A percentile compares a stretch with the other conserved stretches of the same genome.
phyloP scores from a whole-genome alignment of 1,140 invertebrate genomes.

The Meloidogyne exigua region DNA sequence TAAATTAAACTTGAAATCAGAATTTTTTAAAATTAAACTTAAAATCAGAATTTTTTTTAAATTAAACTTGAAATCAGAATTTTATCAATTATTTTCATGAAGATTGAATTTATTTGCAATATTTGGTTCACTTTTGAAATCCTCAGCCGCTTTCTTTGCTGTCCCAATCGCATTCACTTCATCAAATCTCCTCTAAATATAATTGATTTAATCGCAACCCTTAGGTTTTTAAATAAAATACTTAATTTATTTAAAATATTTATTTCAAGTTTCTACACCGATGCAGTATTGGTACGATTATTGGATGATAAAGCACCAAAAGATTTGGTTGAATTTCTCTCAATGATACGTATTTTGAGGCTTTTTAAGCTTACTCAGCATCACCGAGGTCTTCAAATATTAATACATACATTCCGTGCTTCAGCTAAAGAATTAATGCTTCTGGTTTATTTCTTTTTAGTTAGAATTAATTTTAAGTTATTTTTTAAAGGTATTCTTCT shows the following conservation, averaged over 20 bases:
- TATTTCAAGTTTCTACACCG: conserved; percentile 41
- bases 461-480: neutral
- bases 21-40: no score
- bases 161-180: conserved; percentile 84
- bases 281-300: conserved; percentile 37
- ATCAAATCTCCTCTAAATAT: conserved; percentile 82
- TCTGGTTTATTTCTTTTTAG: conserved; percentile 18
- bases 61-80: no score
- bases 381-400: conserved; percentile 92
- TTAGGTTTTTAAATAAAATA: conserved; percentile 6
- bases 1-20: no score
- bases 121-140: conserved; percentile 96
- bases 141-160: conserved; percentile 77
- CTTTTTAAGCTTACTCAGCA: conserved; percentile 92
- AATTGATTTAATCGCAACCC: conserved; percentile 77
- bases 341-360: conserved; percentile 97
- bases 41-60: no score
- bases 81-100: neutral
- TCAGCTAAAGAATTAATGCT: conserved; percentile 50
- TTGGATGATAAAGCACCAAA: conserved; percentile 46
- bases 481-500: conserved; percentile 75
- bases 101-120: conserved; percentile 81
- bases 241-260: neutral
- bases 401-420: conserved; percentile 83
- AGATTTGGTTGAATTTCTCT: conserved; percentile 76